phyloP scores from a whole-genome alignment of 2,113 vertebrate genomes.

The Perccottus glenii region DNA sequence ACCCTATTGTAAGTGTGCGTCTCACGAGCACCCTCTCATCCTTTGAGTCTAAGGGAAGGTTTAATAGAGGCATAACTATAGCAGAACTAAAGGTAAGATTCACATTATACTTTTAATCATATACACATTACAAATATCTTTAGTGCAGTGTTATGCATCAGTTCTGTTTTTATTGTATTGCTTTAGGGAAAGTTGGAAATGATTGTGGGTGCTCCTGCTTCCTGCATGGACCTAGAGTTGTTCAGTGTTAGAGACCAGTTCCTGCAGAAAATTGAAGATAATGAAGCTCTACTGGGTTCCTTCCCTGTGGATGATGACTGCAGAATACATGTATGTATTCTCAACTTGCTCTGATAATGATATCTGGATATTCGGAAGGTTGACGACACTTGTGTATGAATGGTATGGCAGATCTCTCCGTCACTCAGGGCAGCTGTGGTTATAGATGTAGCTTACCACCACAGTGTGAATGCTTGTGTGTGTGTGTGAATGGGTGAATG shows the following conservation, averaged over 20 bases:
- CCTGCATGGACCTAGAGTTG: slow-evolving; percentile 88
- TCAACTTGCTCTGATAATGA: background rate
- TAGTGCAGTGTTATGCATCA: background rate
- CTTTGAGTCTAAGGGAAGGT: slow-evolving; percentile 80
- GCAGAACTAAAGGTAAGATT: slow-evolving; percentile 85
- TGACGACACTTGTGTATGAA: too few species aligned
- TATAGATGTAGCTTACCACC: too few species aligned
- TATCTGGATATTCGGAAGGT: background rate
- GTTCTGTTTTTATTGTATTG: background rate
- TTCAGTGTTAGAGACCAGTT: slow-evolving; percentile 81
- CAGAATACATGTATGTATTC: slow-evolving; percentile 85
- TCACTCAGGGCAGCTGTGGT: too few species aligned
- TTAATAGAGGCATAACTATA: slow-evolving; percentile 82
- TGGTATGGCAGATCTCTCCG: too few species aligned
- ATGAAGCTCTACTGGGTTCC: slow-evolving; percentile 88
- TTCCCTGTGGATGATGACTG: slow-evolving; percentile 88
- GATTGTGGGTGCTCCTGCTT: slow-evolving; percentile 81
- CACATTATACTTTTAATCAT: background rate
- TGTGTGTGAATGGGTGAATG: too few species aligned
- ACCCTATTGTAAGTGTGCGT: slow-evolving; percentile 81
- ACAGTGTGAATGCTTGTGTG: too few species aligned
- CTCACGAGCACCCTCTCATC: slow-evolving; percentile 84
- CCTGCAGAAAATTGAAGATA: slow-evolving; percentile 82
- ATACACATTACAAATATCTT: too few species aligned
- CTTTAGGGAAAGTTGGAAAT: slow-evolving; percentile 86